These are phyloP conservation scores for Epinephelus fuscoguttatus DNA, from an alignment of 2,113 vertebrate genomes.

Conservation along the genomic window DNA sequence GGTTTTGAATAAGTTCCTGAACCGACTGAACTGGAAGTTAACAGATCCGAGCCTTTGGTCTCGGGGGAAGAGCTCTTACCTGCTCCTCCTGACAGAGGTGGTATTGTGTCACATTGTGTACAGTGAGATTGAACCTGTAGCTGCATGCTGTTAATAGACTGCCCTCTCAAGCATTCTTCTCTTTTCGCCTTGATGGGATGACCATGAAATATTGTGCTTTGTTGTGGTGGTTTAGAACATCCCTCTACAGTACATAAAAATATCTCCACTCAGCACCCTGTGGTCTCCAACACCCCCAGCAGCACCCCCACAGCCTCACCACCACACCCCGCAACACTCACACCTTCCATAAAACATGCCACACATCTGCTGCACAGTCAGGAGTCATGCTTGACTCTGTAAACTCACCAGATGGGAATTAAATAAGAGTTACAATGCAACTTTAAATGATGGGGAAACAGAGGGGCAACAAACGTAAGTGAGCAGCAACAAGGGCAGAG, in stretches of 20 bases:
- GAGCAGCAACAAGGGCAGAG: slow-evolving; percentile 59
- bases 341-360: slow-evolving; percentile 80
- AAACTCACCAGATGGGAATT: slow-evolving; percentile 84
- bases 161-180: slow-evolving; percentile 26
- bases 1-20: background rate
- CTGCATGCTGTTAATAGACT: slow-evolving; percentile 29
- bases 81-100: slow-evolving; percentile 22
- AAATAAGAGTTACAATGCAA: slow-evolving; percentile 79
- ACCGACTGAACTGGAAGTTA: background rate
- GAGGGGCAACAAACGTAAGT: slow-evolving; percentile 62
- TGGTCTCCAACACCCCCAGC: slow-evolving; percentile 57
- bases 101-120: slow-evolving; percentile 20
- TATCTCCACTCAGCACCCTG: slow-evolving; percentile 60
- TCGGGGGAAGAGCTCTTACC: slow-evolving; percentile 7
- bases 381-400: slow-evolving; percentile 82
- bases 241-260: slow-evolving; percentile 79
- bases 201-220: slow-evolving; percentile 58
- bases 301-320: slow-evolving; percentile 43
- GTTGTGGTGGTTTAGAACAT: slow-evolving; percentile 72
- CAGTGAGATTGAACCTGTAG: slow-evolving; percentile 42
- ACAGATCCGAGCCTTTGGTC: slow-evolving; percentile 14
- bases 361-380: slow-evolving; percentile 86
- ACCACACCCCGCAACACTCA: slow-evolving; percentile 66
- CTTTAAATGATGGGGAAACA: slow-evolving; percentile 76
- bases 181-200: slow-evolving; percentile 46